Conservation (phyloP, 2,113 vertebrate species). For the Tragelaphus strepsiceros region DNA sequence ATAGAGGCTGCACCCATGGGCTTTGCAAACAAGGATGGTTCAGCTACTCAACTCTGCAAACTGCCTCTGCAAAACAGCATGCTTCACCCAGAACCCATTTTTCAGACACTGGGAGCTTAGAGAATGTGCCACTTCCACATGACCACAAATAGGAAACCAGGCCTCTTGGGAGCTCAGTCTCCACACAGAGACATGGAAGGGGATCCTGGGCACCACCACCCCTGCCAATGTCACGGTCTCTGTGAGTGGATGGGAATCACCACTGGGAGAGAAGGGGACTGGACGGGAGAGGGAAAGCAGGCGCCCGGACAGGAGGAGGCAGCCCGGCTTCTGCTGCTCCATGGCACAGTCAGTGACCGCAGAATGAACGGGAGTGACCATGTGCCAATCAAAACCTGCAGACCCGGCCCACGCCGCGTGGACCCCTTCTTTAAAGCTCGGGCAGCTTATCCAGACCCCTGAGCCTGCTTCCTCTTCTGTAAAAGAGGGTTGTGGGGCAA, state of each 20-base stretch:
- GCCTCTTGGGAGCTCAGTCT: neutral
- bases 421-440: neutral
- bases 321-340: neutral
- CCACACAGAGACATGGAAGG: neutral
- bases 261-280: neutral
- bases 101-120: neutral
- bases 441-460: neutral
- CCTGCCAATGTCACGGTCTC: neutral
- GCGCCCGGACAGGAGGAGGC: neutral
- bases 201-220: neutral
- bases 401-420: fast-evolving
- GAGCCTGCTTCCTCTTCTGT: neutral
- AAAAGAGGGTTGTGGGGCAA: neutral
- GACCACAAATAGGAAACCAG: neutral
- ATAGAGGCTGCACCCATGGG: neutral
- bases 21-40: neutral
- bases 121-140: fast-evolving
- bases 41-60: neutral
- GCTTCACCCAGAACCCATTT: neutral
- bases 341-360: fast-evolving
- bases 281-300: neutral
- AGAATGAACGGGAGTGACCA: fast-evolving
- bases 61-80: neutral
- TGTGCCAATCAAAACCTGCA: neutral
- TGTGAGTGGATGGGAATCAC: neutral